Evolutionary conservation across 2,888 invertebrate genomes (phyloP).

Genomic region (Uropetala carovei): DNA sequence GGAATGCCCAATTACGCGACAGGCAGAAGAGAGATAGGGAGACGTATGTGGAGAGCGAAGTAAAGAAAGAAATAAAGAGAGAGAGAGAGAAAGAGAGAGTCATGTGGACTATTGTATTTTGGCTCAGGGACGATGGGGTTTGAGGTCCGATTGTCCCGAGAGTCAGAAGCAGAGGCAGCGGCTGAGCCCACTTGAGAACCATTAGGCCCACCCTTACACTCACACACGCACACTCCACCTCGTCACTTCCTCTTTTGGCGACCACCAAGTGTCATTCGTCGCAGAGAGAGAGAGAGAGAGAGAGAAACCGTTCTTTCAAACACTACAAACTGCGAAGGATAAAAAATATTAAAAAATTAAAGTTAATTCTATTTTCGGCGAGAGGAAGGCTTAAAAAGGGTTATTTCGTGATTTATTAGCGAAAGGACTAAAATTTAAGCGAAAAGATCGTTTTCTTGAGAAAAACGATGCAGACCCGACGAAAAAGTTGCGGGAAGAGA

Average conservation of each 20-base stretch:
- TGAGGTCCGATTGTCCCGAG: too few species aligned
- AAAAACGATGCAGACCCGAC: too few species aligned
- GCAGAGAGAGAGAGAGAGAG: neutral
- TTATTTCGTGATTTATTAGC: too few species aligned
- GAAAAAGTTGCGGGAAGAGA: too few species aligned
- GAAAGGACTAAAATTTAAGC: too few species aligned
- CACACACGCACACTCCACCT: neutral
- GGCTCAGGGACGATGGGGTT: neutral
- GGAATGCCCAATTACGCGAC: constrained; percentile 46
- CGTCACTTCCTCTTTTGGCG: constrained; percentile 7
- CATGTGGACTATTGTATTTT: constrained; percentile 22
- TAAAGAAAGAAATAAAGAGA: neutral
- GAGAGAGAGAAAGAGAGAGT: neutral
- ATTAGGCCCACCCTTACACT: constrained; percentile 12
- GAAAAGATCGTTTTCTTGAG: too few species aligned
- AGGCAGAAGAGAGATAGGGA: neutral
- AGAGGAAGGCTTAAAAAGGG: too few species aligned
- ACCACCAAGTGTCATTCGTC: neutral
- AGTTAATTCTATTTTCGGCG: too few species aligned
- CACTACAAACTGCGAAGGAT: neutral
- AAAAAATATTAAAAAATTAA: too few species aligned
- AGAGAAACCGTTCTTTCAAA: constrained; percentile 22
- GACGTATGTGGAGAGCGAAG: neutral
- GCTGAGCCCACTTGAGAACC: neutral
- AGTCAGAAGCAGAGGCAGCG: neutral